phyloP scores from a whole-genome alignment of 2,888 invertebrate genomes.

The Ennomos quercinarius region DNA sequence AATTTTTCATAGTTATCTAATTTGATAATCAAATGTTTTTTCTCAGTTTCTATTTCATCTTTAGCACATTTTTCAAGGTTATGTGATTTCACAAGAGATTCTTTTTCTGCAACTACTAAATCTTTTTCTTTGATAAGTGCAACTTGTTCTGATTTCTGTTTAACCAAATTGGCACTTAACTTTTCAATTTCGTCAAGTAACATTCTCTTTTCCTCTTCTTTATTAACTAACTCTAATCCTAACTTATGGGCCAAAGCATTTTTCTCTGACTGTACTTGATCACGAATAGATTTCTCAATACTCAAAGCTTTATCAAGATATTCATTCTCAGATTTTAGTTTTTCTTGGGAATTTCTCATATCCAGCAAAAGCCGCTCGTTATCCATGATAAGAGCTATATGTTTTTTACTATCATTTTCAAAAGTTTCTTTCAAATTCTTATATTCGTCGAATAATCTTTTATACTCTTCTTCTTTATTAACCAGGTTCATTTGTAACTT shows the following conservation, averaged over 20 bases:
- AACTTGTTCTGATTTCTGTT: constrained; percentile 28
- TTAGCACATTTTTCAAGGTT: constrained; percentile 41
- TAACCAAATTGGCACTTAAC: constrained; percentile 32
- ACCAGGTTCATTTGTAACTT: not conserved
- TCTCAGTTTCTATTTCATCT: constrained; percentile 49
- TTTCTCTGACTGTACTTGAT: constrained; percentile 7
- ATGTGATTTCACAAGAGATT: constrained; percentile 11
- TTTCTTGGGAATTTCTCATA: constrained; percentile 12
- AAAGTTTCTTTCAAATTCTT: not conserved
- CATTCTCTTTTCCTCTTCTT: constrained; percentile 14
- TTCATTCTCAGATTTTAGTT: constrained; percentile 23
- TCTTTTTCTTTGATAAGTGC: constrained; percentile 42
- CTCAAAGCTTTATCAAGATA: constrained; percentile 12
- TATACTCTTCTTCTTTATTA: constrained; percentile 1
- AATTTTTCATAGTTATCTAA: constrained; percentile 13
- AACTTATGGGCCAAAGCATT: constrained; percentile 7
- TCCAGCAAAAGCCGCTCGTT: constrained; percentile 7
- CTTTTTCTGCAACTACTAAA: constrained; percentile 35
- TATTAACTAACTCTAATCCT: constrained; percentile 16
- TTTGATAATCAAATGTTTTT: constrained; percentile 39
- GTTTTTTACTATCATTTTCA: not conserved
- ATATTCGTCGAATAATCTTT: not conserved
- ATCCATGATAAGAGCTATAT: constrained; percentile 12
- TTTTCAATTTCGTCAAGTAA: constrained; percentile 34
- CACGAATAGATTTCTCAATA: constrained; percentile 4